Evolutionary conservation across 2,888 invertebrate genomes (phyloP).

Genomic region (Iselma pallidipennis): DNA sequence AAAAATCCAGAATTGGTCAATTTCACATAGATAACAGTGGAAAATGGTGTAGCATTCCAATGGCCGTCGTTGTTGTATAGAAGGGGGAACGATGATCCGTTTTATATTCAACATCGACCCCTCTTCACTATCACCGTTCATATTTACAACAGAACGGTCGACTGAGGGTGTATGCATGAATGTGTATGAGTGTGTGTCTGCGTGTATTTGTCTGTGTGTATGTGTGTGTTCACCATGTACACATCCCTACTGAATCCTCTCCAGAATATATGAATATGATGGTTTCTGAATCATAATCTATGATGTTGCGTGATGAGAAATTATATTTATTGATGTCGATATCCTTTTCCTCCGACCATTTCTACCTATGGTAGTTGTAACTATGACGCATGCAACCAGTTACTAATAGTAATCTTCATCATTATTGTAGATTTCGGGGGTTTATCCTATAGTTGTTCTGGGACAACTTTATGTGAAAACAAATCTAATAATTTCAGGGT

Average conservation of each 20-base stretch:
- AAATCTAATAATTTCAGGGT: neutral
- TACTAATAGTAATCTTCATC: neutral
- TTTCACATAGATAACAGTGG: too few relatives aligned
- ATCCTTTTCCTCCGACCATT: conserved; percentile 1
- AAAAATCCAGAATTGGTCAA: neutral
- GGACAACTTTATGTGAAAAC: neutral
- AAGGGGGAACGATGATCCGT: conserved; percentile 43
- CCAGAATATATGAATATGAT: conserved; percentile 47
- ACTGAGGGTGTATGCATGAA: conserved; percentile 36
- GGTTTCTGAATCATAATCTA: conserved; percentile 49
- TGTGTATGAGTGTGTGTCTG: conserved; percentile 8
- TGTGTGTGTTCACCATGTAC: neutral
- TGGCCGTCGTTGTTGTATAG: conserved; percentile 31
- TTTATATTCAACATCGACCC: conserved; percentile 49
- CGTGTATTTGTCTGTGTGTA: neutral
- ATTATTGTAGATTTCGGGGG: conserved; percentile 5
- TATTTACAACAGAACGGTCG: conserved; percentile 39
- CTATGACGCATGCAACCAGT: conserved; percentile 1
- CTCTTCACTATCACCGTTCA: conserved; percentile 34
- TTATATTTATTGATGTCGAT: conserved; percentile 43
- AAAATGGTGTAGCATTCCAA: conserved; percentile 28
- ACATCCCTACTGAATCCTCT: conserved; percentile 30
- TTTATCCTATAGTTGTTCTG: neutral
- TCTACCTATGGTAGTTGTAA: neutral
- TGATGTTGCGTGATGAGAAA: conserved; percentile 48